Evolutionary conservation across 2,113 vertebrate genomes (phyloP).

Genomic region (Microtus richardsoni): DNA sequence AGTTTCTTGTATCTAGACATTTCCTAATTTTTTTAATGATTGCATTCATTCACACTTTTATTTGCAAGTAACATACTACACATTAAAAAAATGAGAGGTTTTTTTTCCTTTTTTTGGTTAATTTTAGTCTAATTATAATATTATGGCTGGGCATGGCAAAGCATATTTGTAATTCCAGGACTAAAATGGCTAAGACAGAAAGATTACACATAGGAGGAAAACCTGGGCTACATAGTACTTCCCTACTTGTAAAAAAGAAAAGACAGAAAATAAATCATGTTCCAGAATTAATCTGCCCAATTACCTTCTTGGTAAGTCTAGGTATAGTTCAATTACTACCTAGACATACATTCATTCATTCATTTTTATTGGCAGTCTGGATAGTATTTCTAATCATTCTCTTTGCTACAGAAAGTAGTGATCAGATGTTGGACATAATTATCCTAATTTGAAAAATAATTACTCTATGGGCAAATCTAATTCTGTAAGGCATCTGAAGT

Average conservation of each 20-base stretch:
- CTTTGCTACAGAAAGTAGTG: not conserved
- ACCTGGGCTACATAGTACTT: not conserved
- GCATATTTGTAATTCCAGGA: not conserved
- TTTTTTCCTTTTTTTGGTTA: not conserved
- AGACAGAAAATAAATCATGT: not conserved
- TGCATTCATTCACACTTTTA: not conserved
- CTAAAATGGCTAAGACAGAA: not conserved
- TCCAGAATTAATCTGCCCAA: not conserved
- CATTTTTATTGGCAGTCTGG: too few relatives aligned
- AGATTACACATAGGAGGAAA: not conserved
- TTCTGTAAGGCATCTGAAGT: conserved; percentile 58
- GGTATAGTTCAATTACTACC: not conserved
- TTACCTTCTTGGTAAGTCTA: conserved; percentile 15
- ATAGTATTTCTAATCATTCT: conserved; percentile 11
- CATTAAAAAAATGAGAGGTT: not conserved
- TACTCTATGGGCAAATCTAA: conserved; percentile 51
- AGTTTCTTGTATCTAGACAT: not conserved
- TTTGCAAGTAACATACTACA: not conserved
- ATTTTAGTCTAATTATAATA: not conserved
- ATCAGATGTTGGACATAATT: conserved; percentile 24
- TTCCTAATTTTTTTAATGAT: conserved; percentile 46
- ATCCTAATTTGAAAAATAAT: conserved; percentile 26
- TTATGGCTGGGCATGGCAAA: not conserved
- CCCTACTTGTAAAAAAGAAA: not conserved
- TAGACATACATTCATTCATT: not conserved